Base-by-base conservation (phyloP, 2,888 invertebrate species). In the Himalopsyche tibetana region DNA sequence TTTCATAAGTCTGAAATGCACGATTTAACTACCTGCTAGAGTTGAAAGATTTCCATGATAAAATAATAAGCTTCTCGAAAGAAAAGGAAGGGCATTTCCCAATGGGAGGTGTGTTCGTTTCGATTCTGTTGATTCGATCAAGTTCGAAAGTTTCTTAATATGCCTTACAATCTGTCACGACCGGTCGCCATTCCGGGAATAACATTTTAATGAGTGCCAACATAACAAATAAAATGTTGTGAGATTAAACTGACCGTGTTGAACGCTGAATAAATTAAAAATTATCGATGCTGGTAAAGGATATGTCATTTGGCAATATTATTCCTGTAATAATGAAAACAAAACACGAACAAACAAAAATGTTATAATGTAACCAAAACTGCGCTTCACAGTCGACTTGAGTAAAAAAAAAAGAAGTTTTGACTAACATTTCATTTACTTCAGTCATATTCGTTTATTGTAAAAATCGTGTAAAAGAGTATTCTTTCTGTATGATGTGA, bases 141-240 rank as follows among this genome's bases (percentile, higher is more conserved):
- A 74, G 74, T 38, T 74, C 36, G 74, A 74, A 74, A 74, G 74
- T 74, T 74, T 74, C 85, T 87, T 83, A 84, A 87, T 83, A 87
- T 74, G 86, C 81, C 83, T 83, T 74, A 69, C 74, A 86, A 87
- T 87, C 84, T 87, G 87, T 87, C 87, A 87, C 87, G 87, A 87
- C 82, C 74, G 74, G 74, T 51, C 87, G 74, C 82, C 86, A 83
- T 83, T 86, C 83, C 82, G 80, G 82, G 82, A 82, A 82, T 55
- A 74, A 74, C 74, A 74, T 74, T 74, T 74, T 74, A 74, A 74
- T 74, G 74, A 74, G 74, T 74, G 74, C 74, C 74, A 74, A 74
- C 74, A 74, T 74, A 36, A 74, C 74, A 74, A 74, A 74, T 74
- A 74, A 74, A 74, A 74, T 74, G 74, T 74, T 74, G 28, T 74